Evolutionary conservation across 2,797 vertebrate species (phyloP), one percentile per base, ranked within the genome.

Genomic region (Euthynnus affinis): DNA sequence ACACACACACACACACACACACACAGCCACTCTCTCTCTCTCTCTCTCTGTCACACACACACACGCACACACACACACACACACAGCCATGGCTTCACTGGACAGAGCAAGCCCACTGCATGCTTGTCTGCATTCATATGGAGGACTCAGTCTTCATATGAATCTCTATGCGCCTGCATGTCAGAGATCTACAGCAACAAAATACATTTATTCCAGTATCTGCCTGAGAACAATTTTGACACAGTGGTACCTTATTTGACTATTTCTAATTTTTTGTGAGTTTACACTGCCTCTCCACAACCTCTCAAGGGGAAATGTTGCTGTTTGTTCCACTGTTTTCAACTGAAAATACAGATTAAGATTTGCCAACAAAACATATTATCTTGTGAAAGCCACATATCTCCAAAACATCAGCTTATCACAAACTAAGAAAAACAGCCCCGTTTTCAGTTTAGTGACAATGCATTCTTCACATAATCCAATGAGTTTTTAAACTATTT

Each of bases 81-180:
- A 29, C 59, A 51, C 64, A 18, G 37, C 44, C 15, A 57, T 0
- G n/a, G 44, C 59, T 69, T 76, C 51, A 53, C 49, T 17, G 46
- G 56, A 76, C 44, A 60, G 52, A 73, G 76, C 48, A 42, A 10
- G 49, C 57, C 71, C 20, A 17, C 71, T 78, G 62, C 48, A 55
- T 49, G 46, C 29, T 20, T 23, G 22, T 73, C 56, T 70, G 15
- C 7, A 34, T 58, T 59, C 13, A 12, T n/a, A 48, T 15, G 22
- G 3, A 77, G 42, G 22, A 55, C 9, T 40, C 17, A 34, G 60
- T 61, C 10, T 52, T 52, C 29, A 18, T n/a, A 67, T 58, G 18
- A 51, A 53, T 37, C 20, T 13, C 29, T 20, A 27, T 14, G 10
- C 15, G 3, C 17, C 27, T 73, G 53, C 64, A 53, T 49, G 27